phyloP scores from a whole-genome alignment of 92 coral and sea anemone species.

The Heliopora coerulea region DNA sequence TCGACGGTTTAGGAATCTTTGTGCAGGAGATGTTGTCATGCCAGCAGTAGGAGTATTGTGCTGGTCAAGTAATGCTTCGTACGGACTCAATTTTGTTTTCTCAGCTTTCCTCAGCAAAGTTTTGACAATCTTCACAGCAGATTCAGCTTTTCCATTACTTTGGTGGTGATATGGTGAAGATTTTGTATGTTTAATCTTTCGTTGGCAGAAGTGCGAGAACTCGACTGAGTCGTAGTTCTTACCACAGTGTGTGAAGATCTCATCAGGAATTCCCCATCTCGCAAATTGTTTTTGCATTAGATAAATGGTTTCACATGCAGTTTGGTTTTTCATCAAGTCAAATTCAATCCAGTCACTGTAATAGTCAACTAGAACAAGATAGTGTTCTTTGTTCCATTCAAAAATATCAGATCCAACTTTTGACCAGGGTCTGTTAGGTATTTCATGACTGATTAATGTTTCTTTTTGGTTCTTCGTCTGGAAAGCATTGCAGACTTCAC shows the following conservation, averaged over 20 bases:
- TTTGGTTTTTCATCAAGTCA: no score
- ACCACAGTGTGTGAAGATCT: constrained; percentile 26
- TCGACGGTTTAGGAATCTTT: not conserved
- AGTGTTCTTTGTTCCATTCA: no score
- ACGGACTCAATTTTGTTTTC: constrained; percentile 1
- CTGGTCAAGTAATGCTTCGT: not conserved
- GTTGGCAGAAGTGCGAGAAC: not conserved
- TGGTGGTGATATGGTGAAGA: no score
- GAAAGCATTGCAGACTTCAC: constrained; percentile 29
- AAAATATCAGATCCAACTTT: not conserved
- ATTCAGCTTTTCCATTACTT: constrained; percentile 33
- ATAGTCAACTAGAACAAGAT: no score
- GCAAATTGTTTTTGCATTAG: constrained; percentile 38
- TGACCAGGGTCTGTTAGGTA: constrained; percentile 39
- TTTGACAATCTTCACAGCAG: constrained; percentile 33
- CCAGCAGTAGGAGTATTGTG: constrained; percentile 20
- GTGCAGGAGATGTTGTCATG: constrained; percentile 11
- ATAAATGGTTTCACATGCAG: not conserved
- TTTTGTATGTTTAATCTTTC: constrained; percentile 22
- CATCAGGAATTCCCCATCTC: no score
- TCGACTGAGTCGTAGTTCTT: constrained; percentile 14
- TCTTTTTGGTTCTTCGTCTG: constrained; percentile 37
- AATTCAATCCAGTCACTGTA: no score
- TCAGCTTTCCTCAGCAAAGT: not conserved
- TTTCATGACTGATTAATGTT: constrained; percentile 40